phyloP scores from a whole-genome alignment of 2,888 invertebrate genomes.

The Caenorhabditis japonica region DNA sequence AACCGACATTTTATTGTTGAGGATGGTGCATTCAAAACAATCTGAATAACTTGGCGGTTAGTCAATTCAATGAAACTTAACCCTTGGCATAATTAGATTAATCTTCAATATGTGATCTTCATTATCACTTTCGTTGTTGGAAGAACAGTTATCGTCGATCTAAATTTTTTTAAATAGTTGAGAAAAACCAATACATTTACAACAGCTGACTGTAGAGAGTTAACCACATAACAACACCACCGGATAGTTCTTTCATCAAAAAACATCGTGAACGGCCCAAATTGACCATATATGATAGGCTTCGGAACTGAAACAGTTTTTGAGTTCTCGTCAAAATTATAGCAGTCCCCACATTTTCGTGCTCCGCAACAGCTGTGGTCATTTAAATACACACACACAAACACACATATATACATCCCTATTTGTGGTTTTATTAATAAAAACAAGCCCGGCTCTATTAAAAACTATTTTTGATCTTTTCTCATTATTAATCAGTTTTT shows the following conservation, averaged over 20 bases:
- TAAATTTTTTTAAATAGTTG: too few relatives aligned
- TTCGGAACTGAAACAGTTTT: conserved; percentile 86
- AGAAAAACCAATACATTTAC: too few relatives aligned
- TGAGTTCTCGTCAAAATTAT: background rate
- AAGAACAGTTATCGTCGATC: too few relatives aligned
- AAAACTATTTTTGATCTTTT: too few relatives aligned
- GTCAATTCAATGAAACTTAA: conserved; percentile 77
- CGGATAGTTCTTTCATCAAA: conserved; percentile 90
- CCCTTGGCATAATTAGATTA: conserved; percentile 93
- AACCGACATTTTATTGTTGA: conserved; percentile 46
- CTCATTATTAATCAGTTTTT: too few relatives aligned
- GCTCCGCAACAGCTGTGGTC: too few relatives aligned
- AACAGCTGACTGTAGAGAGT: conserved; percentile 85
- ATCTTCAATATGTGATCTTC: conserved; percentile 84
- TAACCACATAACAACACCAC: conserved; percentile 93
- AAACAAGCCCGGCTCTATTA: too few relatives aligned
- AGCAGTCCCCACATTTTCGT: too few relatives aligned
- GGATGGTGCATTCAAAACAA: conserved; percentile 43
- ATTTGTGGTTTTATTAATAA: too few relatives aligned
- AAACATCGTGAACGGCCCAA: conserved; percentile 90
- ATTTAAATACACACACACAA: too few relatives aligned
- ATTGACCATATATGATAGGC: conserved; percentile 90
- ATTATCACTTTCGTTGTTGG: too few relatives aligned
- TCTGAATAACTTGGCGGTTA: conserved; percentile 29
- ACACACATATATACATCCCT: too few relatives aligned